Evolutionary conservation across 23 tunicate species (phyloP).

Genomic region (Corella eumyota): DNA sequence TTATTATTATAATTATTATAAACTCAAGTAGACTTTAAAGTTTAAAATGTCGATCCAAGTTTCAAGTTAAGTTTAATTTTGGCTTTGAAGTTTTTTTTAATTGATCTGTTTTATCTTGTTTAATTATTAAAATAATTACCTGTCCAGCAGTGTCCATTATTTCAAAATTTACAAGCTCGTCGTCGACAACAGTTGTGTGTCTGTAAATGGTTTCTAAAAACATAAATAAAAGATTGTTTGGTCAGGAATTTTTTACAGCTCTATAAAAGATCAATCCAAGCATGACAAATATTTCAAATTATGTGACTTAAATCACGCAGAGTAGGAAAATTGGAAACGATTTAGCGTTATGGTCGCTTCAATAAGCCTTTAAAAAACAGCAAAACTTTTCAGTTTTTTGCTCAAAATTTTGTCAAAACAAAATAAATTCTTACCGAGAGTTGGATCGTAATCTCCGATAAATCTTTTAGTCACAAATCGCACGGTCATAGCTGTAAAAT

Average conservation of each 20-base stretch:
- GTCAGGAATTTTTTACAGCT: background rate
- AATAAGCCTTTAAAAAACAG: no score
- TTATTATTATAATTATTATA: background rate
- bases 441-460: constrained; percentile 75
- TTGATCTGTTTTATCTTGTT: no score
- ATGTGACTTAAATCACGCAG: no score
- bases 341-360: no score
- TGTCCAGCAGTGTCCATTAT: constrained; percentile 78
- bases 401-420: background rate
- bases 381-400: no score
- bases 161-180: constrained; percentile 46
- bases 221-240: background rate
- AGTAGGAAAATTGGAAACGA: no score
- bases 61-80: no score
- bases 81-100: no score
- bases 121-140: no score
- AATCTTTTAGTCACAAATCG: constrained; percentile 66
- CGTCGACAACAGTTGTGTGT: constrained; percentile 37
- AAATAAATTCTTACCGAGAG: constrained; percentile 26
- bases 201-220: constrained; percentile 65
- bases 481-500: constrained; percentile 55
- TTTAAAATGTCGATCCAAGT: no score
- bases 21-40: background rate
- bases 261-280: background rate
- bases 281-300: no score